A percentile compares a stretch with the other conserved stretches of the same genome.
Evolutionary conservation across 2,888 invertebrate species (phyloP).

Genomic region (Thelaira solivaga): DNA sequence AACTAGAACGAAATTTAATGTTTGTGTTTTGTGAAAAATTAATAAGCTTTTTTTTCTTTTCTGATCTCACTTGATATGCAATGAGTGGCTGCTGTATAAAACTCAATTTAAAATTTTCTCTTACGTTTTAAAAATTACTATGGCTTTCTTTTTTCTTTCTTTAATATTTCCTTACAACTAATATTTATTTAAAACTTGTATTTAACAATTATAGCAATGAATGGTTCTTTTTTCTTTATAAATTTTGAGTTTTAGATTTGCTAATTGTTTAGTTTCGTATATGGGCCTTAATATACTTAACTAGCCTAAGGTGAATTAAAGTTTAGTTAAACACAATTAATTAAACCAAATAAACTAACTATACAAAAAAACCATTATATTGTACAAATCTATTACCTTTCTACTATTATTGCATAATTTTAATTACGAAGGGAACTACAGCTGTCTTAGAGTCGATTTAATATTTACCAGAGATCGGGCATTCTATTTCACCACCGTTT

Average conservation of each 20-base stretch:
- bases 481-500: slow-evolving; percentile 98
- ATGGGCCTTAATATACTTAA: slow-evolving; percentile 2
- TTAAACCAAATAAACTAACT: slow-evolving; percentile 14
- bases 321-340: slow-evolving; percentile 7
- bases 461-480: slow-evolving; percentile 96
- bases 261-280: slow-evolving; percentile 25
- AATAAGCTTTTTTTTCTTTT: slow-evolving; percentile 33
- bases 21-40: neutral
- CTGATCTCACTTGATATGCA: slow-evolving; percentile 1
- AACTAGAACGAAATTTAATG: neutral
- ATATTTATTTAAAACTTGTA: neutral
- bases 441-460: slow-evolving; percentile 95
- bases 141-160: neutral
- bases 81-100: neutral
- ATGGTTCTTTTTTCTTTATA: neutral
- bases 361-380: neutral
- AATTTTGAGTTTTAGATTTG: slow-evolving; percentile 25
- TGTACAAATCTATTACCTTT: slow-evolving; percentile 34
- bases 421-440: slow-evolving; percentile 89
- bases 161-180: neutral
- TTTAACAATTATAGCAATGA: neutral
- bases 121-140: slow-evolving; percentile 1
- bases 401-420: slow-evolving; percentile 51
- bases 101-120: slow-evolving; percentile 12
- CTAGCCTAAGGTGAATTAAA: neutral